phyloP scores from a whole-genome alignment of 2,888 invertebrate species.

The Oxycera nigricornis region DNA sequence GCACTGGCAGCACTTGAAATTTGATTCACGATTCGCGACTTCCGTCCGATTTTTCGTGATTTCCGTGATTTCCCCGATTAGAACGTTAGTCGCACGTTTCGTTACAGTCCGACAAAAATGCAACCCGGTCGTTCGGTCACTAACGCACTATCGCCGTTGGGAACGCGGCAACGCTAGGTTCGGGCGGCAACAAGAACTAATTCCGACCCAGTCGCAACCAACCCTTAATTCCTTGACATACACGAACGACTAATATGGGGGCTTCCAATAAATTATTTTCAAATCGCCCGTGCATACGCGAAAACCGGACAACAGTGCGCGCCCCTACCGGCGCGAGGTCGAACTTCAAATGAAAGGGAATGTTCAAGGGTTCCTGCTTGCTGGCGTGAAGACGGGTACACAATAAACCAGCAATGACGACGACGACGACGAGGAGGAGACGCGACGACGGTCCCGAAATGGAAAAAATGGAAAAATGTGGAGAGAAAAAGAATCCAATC shows the following conservation, averaged over 20 bases:
- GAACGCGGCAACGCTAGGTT: too few species aligned
- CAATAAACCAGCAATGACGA: constrained; percentile 30
- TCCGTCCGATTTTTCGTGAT: not conserved
- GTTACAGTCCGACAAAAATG: too few species aligned
- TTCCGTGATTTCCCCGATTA: not conserved
- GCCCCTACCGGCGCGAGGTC: constrained; percentile 50
- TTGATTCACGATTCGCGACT: not conserved
- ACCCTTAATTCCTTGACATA: too few species aligned
- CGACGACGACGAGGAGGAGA: constrained; percentile 39
- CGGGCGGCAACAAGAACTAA: too few species aligned
- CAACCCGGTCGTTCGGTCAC: too few species aligned
- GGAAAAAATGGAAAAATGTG: constrained; percentile 48
- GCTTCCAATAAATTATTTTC: not conserved
- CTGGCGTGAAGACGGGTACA: constrained; percentile 27
- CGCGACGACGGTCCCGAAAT: constrained; percentile 47
- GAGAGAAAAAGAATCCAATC: constrained; percentile 46
- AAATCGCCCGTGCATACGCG: not conserved
- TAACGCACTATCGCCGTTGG: too few species aligned
- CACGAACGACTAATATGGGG: not conserved
- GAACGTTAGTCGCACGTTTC: too few species aligned
- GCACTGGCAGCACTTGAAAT: not conserved
- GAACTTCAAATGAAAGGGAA: constrained; percentile 56
- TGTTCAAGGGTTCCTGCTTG: constrained; percentile 49
- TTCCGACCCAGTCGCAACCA: too few species aligned
- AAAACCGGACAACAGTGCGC: constrained; percentile 11